A percentile compares a stretch with the other conserved stretches of the same genome.
These are phyloP conservation scores for Zaprionus vittiger DNA, from an alignment of 1,140 invertebrate genomes.

Conservation along the genomic window DNA sequence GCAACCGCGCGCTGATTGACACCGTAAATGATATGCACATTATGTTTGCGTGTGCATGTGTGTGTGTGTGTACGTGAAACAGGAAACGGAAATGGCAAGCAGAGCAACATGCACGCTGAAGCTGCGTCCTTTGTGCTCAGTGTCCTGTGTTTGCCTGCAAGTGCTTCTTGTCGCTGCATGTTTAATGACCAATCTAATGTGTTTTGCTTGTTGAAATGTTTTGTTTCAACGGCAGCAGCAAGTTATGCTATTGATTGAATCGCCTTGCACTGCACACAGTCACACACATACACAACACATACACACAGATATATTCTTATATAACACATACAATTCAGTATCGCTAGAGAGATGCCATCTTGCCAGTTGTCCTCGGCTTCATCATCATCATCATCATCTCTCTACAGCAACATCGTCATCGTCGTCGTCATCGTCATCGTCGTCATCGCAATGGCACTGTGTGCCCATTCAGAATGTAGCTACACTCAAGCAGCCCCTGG, in stretches of 20 bases:
- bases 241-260: not conserved
- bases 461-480: slow-evolving; percentile 76
- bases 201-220: slow-evolving; percentile 32
- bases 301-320: not conserved
- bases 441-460: slow-evolving; percentile 15
- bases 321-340: not conserved
- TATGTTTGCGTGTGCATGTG: slow-evolving; percentile 48
- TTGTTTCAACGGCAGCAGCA: slow-evolving; percentile 2
- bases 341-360: too few relatives aligned
- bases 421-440: slow-evolving; percentile 43
- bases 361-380: not conserved
- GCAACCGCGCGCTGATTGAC: slow-evolving; percentile 68
- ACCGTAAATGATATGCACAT: slow-evolving; percentile 81
- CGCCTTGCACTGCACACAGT: not conserved
- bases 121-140: slow-evolving; percentile 38
- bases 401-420: slow-evolving; percentile 20
- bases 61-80: slow-evolving; percentile 56
- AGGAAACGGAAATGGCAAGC: slow-evolving; percentile 81
- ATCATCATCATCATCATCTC: slow-evolving; percentile 40
- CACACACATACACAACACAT: not conserved
- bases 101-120: slow-evolving; percentile 42
- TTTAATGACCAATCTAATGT: slow-evolving; percentile 45
- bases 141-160: slow-evolving; percentile 39
- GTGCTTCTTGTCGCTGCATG: slow-evolving; percentile 40
- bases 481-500: slow-evolving; percentile 72